phyloP scores from a whole-genome alignment of 2,113 vertebrate genomes.

The Alces alces region DNA sequence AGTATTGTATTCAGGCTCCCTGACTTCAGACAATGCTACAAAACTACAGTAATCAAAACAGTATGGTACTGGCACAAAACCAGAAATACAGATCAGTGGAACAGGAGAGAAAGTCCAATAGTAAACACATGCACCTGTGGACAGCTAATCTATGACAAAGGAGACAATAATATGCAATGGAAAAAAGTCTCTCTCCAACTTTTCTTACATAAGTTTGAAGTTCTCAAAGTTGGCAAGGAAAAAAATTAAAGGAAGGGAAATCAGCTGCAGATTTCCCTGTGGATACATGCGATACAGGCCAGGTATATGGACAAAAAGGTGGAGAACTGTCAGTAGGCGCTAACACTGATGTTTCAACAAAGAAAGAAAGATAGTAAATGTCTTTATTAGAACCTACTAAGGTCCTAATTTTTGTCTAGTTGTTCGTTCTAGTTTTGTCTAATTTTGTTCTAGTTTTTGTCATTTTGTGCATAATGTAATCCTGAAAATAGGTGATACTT shows the following conservation, averaged over 20 bases:
- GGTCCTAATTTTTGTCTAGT: neutral
- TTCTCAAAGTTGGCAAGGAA: neutral
- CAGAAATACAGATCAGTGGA: neutral
- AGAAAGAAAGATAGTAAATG: neutral
- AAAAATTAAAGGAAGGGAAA: neutral
- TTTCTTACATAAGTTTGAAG: neutral
- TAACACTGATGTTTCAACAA: neutral
- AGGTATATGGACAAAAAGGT: neutral
- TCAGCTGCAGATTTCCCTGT: neutral
- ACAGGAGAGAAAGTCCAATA: neutral
- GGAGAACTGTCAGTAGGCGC: neutral
- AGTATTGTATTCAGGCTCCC: neutral
- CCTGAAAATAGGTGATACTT: neutral
- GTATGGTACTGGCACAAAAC: neutral
- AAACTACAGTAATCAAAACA: neutral
- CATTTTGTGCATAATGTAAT: neutral
- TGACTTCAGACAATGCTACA: neutral
- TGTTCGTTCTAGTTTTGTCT: no score
- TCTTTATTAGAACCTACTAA: neutral
- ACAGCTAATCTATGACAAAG: neutral
- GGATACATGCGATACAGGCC: neutral
- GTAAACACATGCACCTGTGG: neutral
- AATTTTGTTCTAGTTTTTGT: neutral
- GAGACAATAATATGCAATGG: neutral
- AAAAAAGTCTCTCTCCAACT: rapidly evolving